These are phyloP conservation scores for Psittacula echo DNA, from an alignment of 2,797 vertebrate genomes.

Conservation along the genomic window DNA sequence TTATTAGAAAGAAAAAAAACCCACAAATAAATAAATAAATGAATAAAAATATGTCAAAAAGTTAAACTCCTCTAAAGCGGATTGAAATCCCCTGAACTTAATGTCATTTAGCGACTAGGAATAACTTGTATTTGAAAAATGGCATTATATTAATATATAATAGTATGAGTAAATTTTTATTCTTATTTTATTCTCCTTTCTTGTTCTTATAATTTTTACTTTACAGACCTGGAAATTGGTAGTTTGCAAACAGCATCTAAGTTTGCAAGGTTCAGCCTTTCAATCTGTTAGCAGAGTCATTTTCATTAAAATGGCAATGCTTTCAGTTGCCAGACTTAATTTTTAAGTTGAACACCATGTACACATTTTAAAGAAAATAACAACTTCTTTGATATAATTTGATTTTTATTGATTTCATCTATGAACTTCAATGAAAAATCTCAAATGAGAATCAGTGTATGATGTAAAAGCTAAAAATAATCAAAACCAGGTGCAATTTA, in stretches of 20 bases:
- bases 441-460: neutral
- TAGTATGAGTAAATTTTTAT: neutral
- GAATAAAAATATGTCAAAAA: neutral
- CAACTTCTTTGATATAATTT: neutral
- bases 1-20: neutral
- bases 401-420: neutral
- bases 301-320: slow-evolving; percentile 39
- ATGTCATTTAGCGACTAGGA: neutral
- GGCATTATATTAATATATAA: neutral
- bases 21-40: neutral
- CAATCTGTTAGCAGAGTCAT: neutral
- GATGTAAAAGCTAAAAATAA: neutral
- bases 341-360: neutral
- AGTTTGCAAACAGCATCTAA: neutral
- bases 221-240: neutral
- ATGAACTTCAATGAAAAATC: neutral
- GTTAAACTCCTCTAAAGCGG: neutral
- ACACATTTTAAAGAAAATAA: neutral
- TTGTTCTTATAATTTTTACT: neutral
- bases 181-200: neutral
- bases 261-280: neutral
- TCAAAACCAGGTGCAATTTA: neutral
- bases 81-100: neutral
- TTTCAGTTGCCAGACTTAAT: neutral
- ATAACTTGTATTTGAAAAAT: neutral